These are phyloP conservation scores for Metacarcinus magister DNA, from an alignment of 2,888 invertebrate species.

Conservation along the genomic window DNA sequence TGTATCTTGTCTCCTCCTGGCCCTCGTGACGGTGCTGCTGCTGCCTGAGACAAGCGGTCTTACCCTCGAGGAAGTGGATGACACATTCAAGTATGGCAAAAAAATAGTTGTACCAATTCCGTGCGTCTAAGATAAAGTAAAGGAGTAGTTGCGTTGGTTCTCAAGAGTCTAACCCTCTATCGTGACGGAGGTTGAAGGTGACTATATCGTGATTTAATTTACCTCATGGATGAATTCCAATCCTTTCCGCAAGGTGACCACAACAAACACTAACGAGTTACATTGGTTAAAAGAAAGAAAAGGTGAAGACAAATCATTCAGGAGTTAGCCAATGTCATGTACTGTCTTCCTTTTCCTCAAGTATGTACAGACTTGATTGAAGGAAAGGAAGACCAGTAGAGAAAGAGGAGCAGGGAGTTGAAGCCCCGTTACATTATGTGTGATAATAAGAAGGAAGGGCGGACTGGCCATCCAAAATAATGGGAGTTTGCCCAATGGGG, in stretches of 20 bases:
- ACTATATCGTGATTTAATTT: not conserved
- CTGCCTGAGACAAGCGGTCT: conserved; percentile 76
- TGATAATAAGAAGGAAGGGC: too few relatives aligned
- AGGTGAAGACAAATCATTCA: not conserved
- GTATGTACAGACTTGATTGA: too few relatives aligned
- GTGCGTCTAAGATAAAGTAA: not conserved
- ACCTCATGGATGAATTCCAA: not conserved
- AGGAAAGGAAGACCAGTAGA: too few relatives aligned
- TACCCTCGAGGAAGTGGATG: not conserved
- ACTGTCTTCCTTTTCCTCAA: too few relatives aligned
- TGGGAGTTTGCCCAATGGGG: too few relatives aligned
- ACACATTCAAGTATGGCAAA: not conserved
- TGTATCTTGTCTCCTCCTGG: conserved; percentile 68
- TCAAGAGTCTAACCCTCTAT: not conserved
- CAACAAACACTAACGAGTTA: not conserved
- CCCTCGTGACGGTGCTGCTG: conserved; percentile 57
- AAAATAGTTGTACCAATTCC: not conserved
- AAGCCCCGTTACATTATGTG: too few relatives aligned
- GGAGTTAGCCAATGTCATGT: too few relatives aligned
- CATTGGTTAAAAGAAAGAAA: not conserved
- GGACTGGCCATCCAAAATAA: too few relatives aligned
- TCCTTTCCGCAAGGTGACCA: not conserved
- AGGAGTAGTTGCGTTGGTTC: not conserved
- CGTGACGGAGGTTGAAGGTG: not conserved
- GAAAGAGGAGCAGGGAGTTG: too few relatives aligned